Conservation (phyloP, 2,113 vertebrate species). For the Felis chaus region DNA sequence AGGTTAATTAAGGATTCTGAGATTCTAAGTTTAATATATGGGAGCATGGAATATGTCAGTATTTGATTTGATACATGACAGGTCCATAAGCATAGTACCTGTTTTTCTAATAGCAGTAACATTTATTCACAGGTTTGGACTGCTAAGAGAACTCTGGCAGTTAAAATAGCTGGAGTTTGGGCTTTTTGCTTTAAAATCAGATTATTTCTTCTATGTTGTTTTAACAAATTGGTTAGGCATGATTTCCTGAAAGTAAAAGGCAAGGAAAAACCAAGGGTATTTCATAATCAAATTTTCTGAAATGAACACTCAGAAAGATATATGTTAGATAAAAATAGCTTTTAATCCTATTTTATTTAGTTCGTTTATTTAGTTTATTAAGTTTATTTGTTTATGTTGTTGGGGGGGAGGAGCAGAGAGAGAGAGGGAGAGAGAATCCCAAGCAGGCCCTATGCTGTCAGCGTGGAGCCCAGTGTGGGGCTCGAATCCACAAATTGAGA, state of each 20-base stretch:
- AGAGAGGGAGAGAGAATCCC: too few relatives aligned
- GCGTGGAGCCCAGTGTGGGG: too few relatives aligned
- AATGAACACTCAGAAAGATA: constrained; percentile 12
- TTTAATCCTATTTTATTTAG: background rate
- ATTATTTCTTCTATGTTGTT: constrained; percentile 1
- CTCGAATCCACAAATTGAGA: too few relatives aligned
- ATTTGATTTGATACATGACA: background rate
- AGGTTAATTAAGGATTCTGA: background rate
- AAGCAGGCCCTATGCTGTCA: too few relatives aligned
- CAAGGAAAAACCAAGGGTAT: constrained; percentile 29
- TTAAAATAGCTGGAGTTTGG: background rate
- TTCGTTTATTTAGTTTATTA: too few relatives aligned
- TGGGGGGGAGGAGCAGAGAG: too few relatives aligned
- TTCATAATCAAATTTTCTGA: constrained; percentile 36
- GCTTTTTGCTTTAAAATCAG: constrained; percentile 46
- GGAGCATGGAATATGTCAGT: background rate
- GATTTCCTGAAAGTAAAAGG: constrained; percentile 53
- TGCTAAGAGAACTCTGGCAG: background rate
- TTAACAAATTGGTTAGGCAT: constrained; percentile 14
- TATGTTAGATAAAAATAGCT: constrained; percentile 20
- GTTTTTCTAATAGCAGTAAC: background rate
- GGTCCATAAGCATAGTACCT: background rate
- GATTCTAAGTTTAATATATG: background rate
- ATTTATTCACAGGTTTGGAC: background rate
- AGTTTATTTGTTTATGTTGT: too few relatives aligned